Percentiles rank a stretch among this genome's conserved stretches.
Conservation (phyloP, 2,888 invertebrate species). For the Monopis laevigella region DNA sequence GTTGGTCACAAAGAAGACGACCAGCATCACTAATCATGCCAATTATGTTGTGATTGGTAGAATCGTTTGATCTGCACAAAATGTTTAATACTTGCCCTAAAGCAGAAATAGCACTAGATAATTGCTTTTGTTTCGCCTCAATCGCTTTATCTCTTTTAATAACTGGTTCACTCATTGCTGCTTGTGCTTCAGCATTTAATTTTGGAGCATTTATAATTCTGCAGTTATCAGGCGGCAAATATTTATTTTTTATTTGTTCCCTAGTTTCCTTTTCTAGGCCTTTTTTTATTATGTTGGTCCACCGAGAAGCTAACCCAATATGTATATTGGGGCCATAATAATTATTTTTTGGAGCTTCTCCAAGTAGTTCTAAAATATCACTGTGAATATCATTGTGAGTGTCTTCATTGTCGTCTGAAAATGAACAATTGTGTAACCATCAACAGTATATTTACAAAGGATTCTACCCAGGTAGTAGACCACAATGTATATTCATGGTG, state of each 20-base stretch:
- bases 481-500: too few species aligned
- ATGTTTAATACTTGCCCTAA: not conserved
- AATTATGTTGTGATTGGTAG: not conserved
- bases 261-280: not conserved
- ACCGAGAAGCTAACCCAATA: too few species aligned
- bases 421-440: too few species aligned
- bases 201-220: not conserved
- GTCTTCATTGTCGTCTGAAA: too few species aligned
- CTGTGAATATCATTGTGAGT: too few species aligned
- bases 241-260: not conserved
- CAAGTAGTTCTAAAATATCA: too few species aligned
- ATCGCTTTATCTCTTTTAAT: not conserved
- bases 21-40: constrained; percentile 1
- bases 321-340: too few species aligned
- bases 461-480: too few species aligned
- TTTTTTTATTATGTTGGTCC: not conserved
- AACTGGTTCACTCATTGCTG: not conserved
- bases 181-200: not conserved
- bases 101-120: not conserved
- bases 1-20: constrained; percentile 1
- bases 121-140: not conserved
- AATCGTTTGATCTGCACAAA: not conserved
- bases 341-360: too few species aligned
- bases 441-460: too few species aligned
- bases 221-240: constrained; percentile 1